Conservation (phyloP, 2,797 vertebrate genomes). For the Sebastes cheni region DNA sequence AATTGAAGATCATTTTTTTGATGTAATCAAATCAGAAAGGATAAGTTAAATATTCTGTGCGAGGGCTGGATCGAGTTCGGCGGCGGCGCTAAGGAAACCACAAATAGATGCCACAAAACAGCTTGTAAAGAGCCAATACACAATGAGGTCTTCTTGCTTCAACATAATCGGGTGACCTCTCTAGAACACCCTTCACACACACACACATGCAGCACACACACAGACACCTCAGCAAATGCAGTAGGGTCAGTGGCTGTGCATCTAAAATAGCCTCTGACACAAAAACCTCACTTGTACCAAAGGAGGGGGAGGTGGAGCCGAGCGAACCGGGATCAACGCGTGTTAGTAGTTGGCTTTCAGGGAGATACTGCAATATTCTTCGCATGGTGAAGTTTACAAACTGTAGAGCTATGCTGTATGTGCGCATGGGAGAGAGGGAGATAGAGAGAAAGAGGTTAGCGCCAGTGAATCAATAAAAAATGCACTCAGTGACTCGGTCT, state of each 20-base stretch:
- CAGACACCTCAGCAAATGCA: slow-evolving; percentile 76
- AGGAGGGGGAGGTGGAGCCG: slow-evolving; percentile 45
- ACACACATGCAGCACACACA: slow-evolving; percentile 14
- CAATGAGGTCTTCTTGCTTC: slow-evolving; percentile 25
- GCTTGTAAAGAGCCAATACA: background rate
- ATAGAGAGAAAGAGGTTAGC: slow-evolving; percentile 44
- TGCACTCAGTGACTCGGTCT: slow-evolving; percentile 60
- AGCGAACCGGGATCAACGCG: slow-evolving; percentile 38
- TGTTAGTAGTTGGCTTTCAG: slow-evolving; percentile 9
- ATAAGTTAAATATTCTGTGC: slow-evolving; percentile 35
- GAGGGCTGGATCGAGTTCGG: slow-evolving; percentile 8
- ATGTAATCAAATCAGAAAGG: slow-evolving; percentile 63
- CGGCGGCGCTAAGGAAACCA: background rate
- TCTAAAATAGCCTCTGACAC: slow-evolving; percentile 90
- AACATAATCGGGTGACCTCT: slow-evolving; percentile 65
- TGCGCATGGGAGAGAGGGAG: background rate
- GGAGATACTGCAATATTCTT: slow-evolving; percentile 12
- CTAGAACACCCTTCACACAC: slow-evolving; percentile 43
- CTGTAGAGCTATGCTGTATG: background rate
- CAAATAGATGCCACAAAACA: slow-evolving; percentile 26
- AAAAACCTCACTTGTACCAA: slow-evolving; percentile 82
- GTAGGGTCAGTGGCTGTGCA: slow-evolving; percentile 78
- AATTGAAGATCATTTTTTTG: slow-evolving; percentile 55
- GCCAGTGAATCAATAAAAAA: slow-evolving; percentile 69
- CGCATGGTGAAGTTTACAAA: slow-evolving; percentile 2